A percentile compares a stretch with the other conserved stretches of the same genome.
phyloP scores from a whole-genome alignment of 2,888 invertebrate genomes.

The Sepiola atlantica region DNA sequence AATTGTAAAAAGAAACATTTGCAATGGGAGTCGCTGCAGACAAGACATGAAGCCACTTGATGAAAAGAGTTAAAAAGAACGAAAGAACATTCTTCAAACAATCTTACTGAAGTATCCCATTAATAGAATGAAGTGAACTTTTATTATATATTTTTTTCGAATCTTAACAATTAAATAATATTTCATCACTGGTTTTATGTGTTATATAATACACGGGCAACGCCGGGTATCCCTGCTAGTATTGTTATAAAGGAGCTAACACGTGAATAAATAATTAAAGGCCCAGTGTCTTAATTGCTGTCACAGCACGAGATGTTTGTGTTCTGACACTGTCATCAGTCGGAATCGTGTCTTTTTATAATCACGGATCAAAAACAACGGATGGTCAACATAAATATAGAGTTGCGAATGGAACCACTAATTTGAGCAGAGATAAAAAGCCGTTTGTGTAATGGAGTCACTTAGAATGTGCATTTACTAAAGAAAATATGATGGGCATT shows the following conservation, averaged over 20 bases:
- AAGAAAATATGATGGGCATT: too few species aligned
- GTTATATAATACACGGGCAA: neutral
- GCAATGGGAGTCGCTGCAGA: too few species aligned
- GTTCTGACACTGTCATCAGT: neutral
- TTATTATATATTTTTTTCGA: too few species aligned
- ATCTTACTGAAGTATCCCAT: too few species aligned
- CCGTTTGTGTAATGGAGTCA: neutral
- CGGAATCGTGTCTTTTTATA: neutral
- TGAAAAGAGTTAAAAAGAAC: too few species aligned
- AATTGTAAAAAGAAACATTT: too few species aligned
- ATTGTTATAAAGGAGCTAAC: neutral
- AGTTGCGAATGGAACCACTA: neutral
- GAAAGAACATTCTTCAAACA: too few species aligned
- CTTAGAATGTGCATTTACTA: neutral
- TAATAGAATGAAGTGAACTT: too few species aligned
- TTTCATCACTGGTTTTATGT: neutral
- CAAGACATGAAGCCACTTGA: too few species aligned
- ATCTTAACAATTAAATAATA: too few species aligned
- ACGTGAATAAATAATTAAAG: neutral
- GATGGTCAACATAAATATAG: neutral
- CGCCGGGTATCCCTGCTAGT: neutral
- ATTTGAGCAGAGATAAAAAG: neutral
- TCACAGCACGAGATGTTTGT: neutral
- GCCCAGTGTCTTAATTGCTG: neutral
- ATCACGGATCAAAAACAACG: slow-evolving; percentile 3